Evolutionary conservation across 2,888 invertebrate species (phyloP), one percentile per base, ranked within the genome.

Genomic region (Drosophila quinaria): DNA sequence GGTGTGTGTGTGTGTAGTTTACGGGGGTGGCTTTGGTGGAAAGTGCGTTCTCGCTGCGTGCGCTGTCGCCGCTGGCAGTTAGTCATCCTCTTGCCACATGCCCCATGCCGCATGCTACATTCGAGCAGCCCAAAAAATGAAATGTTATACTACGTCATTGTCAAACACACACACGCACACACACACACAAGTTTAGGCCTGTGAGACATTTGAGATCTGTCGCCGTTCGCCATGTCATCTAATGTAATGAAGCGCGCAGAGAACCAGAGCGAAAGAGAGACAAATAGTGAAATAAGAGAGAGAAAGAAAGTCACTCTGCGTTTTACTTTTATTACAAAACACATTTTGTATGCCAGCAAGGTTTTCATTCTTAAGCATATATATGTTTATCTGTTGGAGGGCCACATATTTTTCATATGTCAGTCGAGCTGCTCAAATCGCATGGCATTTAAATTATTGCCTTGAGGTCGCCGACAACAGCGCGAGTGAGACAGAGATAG

Each of bases 131-230:
- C 35, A 33, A 71, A 56, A 84, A 80, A 78, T 80, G 70, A 86
- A 80, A 84, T 84, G 76, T 70, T 84, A 69, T 70, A 78, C 89
- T 80, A 74, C 81, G 87, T 85, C 84, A 89, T 86, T 89, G 89
- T 87, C 84, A 83, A 81, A 82, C 35, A 51, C 44, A 37, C 50
- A 37, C 50, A 62, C 51, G 52, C 10, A 50, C n/a, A 44, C 13
- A 29, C 4, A 17, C 19, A n/a, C n/a, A n/a, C n/a, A n/a, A 15
- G 22, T 22, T 5, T 35, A 51, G 62, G 52, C 59, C 59, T 60
- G 42, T 60, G 44, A 56, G 51, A 47, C 41, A 72, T 62, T 52
- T 63, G 55, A 33, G 44, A 31, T 42, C 66, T 66, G 71, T 52
- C 76, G 82, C 65, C 59, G 61, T 62, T 77, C 66, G 84, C 78